Evolutionary conservation across 1,140 invertebrate species (phyloP).

Genomic region (Drosophila arawakana): DNA sequence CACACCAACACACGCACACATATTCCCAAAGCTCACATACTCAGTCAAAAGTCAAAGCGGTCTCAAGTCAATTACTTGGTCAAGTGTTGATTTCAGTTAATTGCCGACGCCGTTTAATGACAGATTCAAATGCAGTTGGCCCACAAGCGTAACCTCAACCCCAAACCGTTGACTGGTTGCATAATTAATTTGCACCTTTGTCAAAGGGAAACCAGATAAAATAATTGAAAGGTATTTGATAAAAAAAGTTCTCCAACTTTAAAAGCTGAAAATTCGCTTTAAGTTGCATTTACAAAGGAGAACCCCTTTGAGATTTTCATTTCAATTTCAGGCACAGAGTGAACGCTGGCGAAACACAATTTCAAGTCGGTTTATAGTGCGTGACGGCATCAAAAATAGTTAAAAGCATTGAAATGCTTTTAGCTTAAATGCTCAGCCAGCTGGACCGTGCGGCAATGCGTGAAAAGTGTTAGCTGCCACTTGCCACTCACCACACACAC

Average conservation of each 20-base stretch:
- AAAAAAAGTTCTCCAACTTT: conserved; percentile 32
- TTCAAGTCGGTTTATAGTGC: conserved; percentile 64
- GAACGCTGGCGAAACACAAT: conserved; percentile 9
- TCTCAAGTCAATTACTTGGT: conserved; percentile 50
- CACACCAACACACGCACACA: not conserved
- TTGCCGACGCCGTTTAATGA: conserved; percentile 65
- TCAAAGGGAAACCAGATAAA: conserved; percentile 27
- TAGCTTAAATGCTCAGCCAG: conserved; percentile 64
- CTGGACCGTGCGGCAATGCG: conserved; percentile 47
- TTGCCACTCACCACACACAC: conserved; percentile 2
- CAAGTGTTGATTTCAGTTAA: conserved; percentile 74
- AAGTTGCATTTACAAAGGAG: conserved; percentile 47
- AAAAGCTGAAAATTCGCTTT: conserved; percentile 43
- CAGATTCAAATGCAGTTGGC: conserved; percentile 47
- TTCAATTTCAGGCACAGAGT: conserved; percentile 10
- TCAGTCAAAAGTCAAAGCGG: not conserved
- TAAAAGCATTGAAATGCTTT: conserved; percentile 80
- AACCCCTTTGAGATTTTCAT: conserved; percentile 23
- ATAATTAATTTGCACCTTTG: conserved; percentile 66
- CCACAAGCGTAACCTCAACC: conserved; percentile 5
- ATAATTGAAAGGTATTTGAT: conserved; percentile 69
- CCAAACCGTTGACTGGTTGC: conserved; percentile 15
- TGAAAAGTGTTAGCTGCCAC: conserved; percentile 56
- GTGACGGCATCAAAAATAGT: conserved; percentile 77
- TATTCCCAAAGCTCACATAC: not conserved